Base-by-base conservation (phyloP, 2,888 invertebrate species). In the Spodoptera picta region DNA sequence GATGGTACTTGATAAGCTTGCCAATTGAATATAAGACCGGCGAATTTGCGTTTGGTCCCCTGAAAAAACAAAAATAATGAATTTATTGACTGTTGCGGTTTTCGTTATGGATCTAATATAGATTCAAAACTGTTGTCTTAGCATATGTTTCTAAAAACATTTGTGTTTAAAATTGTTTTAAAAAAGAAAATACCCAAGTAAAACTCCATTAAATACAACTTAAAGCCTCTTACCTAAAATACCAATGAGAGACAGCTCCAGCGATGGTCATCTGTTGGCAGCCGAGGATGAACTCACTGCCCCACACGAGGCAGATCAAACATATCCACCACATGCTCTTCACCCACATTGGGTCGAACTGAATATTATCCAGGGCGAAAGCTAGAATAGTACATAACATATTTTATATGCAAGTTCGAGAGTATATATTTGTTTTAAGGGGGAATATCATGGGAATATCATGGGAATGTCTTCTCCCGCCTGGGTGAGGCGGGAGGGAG, bases 321-420 rank as follows among this genome's bases (percentile, higher is more conserved):
- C 98, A 98, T 79, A 98, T 96, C 98, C 98, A 98, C 97, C 99
- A 98, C 97, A 99, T 97, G 81, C 98, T 98, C 83, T 97, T 97
- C 43, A 98, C 96, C 96, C 97, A 97, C 77, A 96, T 95, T 0
- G 97, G 96, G 85, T 97, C 97, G 85, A 97, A 98, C 86, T 97
- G 96, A 58, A 98, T 95, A 1, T 84, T 80, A 4, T 92, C 95
- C 53, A 96, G 92, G 6, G 86, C 68, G 69, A 83, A 94, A 50
- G 93, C 91, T 91, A 79, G 3, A 79, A 81, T 60, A 54, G 36
- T 6, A 36, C 5, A 36, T 36, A 36, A 36, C 27, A 36, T 36
- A 36, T 36, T 36, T 36, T 9, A 36, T 36, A 27, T 3, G 27
- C 5, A 27, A 27, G 27, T 27, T 27, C 27, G 27, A 4, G 27